Percentiles rank a stretch among this genome's conserved stretches.
Conservation (phyloP, 1,140 invertebrate species). For the Drosophila bocqueti region DNA sequence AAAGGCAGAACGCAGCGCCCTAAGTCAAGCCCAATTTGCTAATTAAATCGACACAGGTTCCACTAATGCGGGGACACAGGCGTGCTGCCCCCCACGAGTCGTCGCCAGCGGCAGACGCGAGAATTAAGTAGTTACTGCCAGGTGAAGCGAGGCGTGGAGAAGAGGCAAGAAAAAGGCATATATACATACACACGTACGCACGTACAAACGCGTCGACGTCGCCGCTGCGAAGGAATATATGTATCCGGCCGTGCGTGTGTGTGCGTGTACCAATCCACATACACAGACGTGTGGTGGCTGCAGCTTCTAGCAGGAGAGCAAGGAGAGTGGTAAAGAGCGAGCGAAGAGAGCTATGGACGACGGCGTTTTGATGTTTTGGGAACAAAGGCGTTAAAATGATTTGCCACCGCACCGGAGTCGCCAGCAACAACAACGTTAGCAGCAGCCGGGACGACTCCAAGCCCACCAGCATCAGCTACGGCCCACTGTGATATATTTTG, state of each 20-base stretch:
- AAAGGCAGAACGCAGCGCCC: slow-evolving; percentile 13
- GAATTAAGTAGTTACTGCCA: slow-evolving; percentile 20
- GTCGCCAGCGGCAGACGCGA: slow-evolving; percentile 20
- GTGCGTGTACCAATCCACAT: slow-evolving; percentile 14
- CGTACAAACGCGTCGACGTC: slow-evolving; percentile 53
- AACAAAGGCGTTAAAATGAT: slow-evolving; percentile 70
- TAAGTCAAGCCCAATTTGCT: slow-evolving; percentile 3
- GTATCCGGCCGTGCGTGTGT: slow-evolving; percentile 58
- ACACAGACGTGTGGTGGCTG: slow-evolving; percentile 46
- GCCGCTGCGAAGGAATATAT: slow-evolving; percentile 72
- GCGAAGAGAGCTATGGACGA: slow-evolving; percentile 32
- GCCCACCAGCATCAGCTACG: slow-evolving; percentile 39
- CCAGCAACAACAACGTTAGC: slow-evolving; percentile 39
- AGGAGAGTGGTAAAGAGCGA: slow-evolving; percentile 21
- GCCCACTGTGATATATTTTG: slow-evolving; percentile 68
- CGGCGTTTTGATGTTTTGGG: slow-evolving; percentile 62
- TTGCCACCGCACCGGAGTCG: slow-evolving; percentile 40
- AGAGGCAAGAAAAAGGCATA: slow-evolving; percentile 61
- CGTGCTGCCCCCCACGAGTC: slow-evolving; percentile 4
- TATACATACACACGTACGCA: slow-evolving; percentile 68
- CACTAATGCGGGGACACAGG: slow-evolving; percentile 3
- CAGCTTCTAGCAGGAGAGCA: slow-evolving; percentile 57
- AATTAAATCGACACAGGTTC: slow-evolving; percentile 24
- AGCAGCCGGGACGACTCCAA: slow-evolving; percentile 53
- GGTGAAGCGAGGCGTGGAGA: slow-evolving; percentile 36